Percentiles rank a stretch among this genome's conserved stretches.
These are phyloP conservation scores for Phortica okadai DNA, from an alignment of 2,888 invertebrate genomes.

Conservation along the genomic window DNA sequence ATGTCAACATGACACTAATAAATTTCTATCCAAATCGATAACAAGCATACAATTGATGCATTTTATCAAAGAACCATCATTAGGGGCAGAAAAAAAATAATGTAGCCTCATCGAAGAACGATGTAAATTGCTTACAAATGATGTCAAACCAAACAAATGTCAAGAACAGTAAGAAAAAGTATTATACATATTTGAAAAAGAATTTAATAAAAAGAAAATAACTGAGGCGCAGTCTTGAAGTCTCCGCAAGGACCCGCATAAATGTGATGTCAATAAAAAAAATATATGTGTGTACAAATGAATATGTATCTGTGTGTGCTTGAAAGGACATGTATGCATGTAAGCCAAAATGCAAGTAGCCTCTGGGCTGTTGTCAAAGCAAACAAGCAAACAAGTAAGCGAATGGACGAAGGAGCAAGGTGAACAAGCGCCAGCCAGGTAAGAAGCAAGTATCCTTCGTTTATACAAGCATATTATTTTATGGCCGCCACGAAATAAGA, in stretches of 20 bases:
- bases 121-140: background rate
- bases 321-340: background rate
- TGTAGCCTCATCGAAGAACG: background rate
- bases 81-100: background rate
- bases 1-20: too few species aligned
- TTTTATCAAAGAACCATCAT: background rate
- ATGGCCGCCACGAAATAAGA: background rate
- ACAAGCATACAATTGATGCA: background rate
- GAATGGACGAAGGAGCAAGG: background rate
- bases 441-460: background rate
- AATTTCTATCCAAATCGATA: too few species aligned
- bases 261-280: slow-evolving; percentile 7
- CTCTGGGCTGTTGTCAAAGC: background rate
- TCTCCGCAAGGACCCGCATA: background rate
- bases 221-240: background rate
- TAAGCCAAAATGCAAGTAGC: background rate
- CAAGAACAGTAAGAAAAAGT: background rate
- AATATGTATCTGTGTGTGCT: background rate
- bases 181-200: background rate
- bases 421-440: background rate
- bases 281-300: background rate
- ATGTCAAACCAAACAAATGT: slow-evolving; percentile 2
- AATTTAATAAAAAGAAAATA: background rate
- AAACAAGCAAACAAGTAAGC: background rate
- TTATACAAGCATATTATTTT: background rate